Percentiles rank a stretch among this genome's conserved stretches.
phyloP scores from a whole-genome alignment of 2,113 vertebrate species.

The Cyanoliseus patagonus region DNA sequence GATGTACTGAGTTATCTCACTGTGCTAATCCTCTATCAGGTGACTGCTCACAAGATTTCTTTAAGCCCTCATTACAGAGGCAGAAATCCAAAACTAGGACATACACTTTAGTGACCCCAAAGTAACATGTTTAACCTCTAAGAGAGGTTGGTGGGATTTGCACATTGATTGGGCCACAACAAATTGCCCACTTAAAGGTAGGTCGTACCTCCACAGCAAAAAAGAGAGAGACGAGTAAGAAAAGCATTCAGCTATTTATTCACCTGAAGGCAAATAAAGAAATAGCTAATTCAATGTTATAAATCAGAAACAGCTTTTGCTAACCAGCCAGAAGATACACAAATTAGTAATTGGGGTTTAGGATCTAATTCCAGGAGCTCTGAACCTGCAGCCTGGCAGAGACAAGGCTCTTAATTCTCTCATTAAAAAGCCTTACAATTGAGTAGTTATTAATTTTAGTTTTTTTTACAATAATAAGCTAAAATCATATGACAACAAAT shows the following conservation, averaged over 20 bases:
- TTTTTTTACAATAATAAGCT: slow-evolving; percentile 3
- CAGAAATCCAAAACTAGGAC: slow-evolving; percentile 23
- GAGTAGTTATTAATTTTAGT: not conserved
- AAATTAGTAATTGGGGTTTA: not conserved
- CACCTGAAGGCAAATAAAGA: not conserved
- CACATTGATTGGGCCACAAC: not conserved
- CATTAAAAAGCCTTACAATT: not conserved
- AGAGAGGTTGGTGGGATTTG: not conserved
- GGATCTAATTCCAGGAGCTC: slow-evolving; percentile 5
- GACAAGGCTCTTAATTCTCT: not conserved
- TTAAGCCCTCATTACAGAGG: slow-evolving; percentile 55
- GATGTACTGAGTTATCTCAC: slow-evolving; percentile 39
- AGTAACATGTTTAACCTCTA: not conserved
- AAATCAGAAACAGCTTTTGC: not conserved
- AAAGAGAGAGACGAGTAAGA: not conserved
- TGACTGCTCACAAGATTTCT: slow-evolving; percentile 82
- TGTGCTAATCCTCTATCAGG: slow-evolving; percentile 80
- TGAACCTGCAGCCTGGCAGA: slow-evolving; percentile 28
- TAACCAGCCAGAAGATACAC: not conserved
- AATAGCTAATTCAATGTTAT: not conserved
- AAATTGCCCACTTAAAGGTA: not conserved
- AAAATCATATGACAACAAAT: not conserved
- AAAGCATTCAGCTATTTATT: not conserved
- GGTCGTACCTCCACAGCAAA: not conserved
- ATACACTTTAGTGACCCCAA: slow-evolving; percentile 56